phyloP scores from a whole-genome alignment of 2,113 vertebrate species.

The Ellobius talpinus region DNA sequence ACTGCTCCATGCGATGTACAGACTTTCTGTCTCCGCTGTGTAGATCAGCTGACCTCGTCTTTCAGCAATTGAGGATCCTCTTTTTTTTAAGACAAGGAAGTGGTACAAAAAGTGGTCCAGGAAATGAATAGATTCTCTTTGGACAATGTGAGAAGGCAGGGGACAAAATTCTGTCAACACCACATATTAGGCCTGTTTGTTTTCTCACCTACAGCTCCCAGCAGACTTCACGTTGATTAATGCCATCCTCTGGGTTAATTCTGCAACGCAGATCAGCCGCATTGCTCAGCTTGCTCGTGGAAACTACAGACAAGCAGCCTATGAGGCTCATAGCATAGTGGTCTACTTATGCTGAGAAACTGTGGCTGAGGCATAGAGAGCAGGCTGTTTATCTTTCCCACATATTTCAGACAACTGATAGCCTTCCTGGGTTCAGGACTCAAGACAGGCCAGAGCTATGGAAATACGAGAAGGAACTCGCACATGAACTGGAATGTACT shows the following conservation, averaged over 20 bases:
- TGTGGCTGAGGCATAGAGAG: constrained; percentile 22
- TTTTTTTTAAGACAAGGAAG: not conserved
- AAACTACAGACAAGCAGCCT: not conserved
- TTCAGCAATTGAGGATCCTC: not conserved
- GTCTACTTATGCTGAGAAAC: constrained; percentile 42
- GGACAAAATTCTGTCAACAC: not conserved
- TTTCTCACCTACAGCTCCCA: not conserved
- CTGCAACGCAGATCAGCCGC: not conserved
- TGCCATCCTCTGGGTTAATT: constrained; percentile 33
- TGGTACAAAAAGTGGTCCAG: constrained; percentile 21
- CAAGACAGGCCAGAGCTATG: not conserved
- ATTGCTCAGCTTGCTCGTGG: constrained; percentile 38
- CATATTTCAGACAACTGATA: constrained; percentile 25
- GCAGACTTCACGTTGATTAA: constrained; percentile 57
- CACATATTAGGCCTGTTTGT: constrained; percentile 37
- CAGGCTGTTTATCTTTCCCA: constrained; percentile 61
- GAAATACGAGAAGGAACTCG: constrained; percentile 16
- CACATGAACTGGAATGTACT: not conserved
- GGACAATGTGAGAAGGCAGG: not conserved
- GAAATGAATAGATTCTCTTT: constrained; percentile 26
- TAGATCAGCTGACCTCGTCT: not conserved
- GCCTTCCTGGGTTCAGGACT: constrained; percentile 4
- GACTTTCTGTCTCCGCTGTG: not conserved
- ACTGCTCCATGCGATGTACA: not conserved
- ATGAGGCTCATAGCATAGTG: not conserved